These are phyloP conservation scores for Cuculus canorus DNA, from an alignment of 2,797 vertebrate species.

Conservation along the genomic window DNA sequence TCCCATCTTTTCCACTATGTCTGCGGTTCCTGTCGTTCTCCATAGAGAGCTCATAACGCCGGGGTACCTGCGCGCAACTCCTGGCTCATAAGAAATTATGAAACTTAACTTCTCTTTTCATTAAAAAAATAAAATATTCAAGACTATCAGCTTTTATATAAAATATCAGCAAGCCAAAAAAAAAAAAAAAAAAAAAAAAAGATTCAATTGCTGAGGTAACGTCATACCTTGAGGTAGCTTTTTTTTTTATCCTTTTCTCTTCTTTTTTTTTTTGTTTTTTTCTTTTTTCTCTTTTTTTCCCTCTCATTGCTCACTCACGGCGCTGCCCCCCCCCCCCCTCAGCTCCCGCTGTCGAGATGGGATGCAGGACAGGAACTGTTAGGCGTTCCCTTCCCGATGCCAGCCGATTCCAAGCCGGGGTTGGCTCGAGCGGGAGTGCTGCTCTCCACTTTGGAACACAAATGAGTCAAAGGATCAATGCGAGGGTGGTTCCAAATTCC, in stretches of 20 bases:
- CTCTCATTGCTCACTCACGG: slow-evolving; percentile 66
- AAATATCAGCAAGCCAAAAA: slow-evolving; percentile 92
- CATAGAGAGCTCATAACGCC: slow-evolving; percentile 67
- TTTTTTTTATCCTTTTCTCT: slow-evolving; percentile 76
- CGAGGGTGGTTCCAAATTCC: background rate
- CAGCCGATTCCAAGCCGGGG: background rate
- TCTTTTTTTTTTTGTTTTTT: slow-evolving; percentile 71
- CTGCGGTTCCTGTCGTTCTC: slow-evolving; percentile 65
- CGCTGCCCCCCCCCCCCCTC: slow-evolving; percentile 44
- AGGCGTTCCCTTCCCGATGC: background rate
- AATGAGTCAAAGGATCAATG: background rate
- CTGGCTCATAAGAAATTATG: slow-evolving; percentile 80
- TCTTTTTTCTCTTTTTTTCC: background rate
- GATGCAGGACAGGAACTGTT: slow-evolving; percentile 19
- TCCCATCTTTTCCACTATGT: slow-evolving; percentile 62
- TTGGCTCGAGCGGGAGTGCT: background rate
- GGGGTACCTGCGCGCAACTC: slow-evolving; percentile 67
- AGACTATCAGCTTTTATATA: slow-evolving; percentile 96
- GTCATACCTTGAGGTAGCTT: slow-evolving; percentile 94
- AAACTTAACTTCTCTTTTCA: slow-evolving; percentile 86
- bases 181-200: slow-evolving; percentile 66
- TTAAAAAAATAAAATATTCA: slow-evolving; percentile 99
- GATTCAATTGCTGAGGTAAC: slow-evolving; percentile 91
- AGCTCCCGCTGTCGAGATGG: slow-evolving; percentile 15
- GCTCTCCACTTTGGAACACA: background rate